Evolutionary conservation across 2,888 invertebrate genomes (phyloP).

Genomic region (Cryptus armator): DNA sequence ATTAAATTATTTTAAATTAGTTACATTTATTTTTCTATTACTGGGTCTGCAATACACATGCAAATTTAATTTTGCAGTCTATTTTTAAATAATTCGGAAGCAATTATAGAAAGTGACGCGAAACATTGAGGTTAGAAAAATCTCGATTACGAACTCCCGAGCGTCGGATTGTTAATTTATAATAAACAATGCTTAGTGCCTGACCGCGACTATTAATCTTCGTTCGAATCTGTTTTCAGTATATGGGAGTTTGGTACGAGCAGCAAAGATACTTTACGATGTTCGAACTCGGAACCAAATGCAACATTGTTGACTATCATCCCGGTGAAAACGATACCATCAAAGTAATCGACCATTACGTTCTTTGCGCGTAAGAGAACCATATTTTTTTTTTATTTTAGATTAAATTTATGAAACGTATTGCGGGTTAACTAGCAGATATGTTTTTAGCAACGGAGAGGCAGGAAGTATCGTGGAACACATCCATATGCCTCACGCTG

Average conservation of each 20-base stretch:
- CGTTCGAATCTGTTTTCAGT: constrained; percentile 85
- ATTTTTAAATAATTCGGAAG: too few species aligned
- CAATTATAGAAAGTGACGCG: too few species aligned
- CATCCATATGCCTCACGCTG: constrained; percentile 86
- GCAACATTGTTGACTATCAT: constrained; percentile 90
- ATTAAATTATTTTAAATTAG: too few species aligned
- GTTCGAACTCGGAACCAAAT: constrained; percentile 91
- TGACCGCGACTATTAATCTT: background rate
- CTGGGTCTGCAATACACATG: too few species aligned
- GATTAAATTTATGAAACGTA: background rate
- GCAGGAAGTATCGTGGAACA: constrained; percentile 77
- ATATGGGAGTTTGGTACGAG: constrained; percentile 92
- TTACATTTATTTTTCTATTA: too few species aligned
- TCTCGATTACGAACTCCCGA: too few species aligned
- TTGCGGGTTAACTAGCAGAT: background rate
- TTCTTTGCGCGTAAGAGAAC: constrained; percentile 84
- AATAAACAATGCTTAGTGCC: background rate
- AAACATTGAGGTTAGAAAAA: too few species aligned
- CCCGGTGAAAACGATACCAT: constrained; percentile 83
- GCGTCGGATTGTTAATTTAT: too few species aligned
- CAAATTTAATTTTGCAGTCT: too few species aligned
- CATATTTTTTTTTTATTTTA: background rate
- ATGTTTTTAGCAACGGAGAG: background rate
- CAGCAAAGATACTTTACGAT: constrained; percentile 90
- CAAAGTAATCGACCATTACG: constrained; percentile 85